Evolutionary conservation across 2,888 invertebrate species (phyloP), one percentile per base, ranked within the genome.

Genomic region (Athalia circularis): DNA sequence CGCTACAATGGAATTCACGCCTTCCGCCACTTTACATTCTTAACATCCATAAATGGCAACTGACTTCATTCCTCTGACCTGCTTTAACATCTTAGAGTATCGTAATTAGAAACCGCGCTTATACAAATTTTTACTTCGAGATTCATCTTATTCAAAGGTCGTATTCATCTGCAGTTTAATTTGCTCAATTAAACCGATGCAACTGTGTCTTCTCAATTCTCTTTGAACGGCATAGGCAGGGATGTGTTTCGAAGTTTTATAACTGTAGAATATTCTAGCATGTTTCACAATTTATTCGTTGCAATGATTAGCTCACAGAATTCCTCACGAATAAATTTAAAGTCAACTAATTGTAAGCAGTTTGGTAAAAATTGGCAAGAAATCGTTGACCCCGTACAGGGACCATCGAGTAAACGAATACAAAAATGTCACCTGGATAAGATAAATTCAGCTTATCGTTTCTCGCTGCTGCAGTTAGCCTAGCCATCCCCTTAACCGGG

Each of bases 401-500:
- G 29, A 62, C 15, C 11, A 64, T 62, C 64, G 59, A 62, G 50
- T 64, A 47, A 75, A 75, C 62, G 62, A 75, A 75, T 75, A 75
- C 75, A 62, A 75, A 70, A 76, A 72, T 72, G 70, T 29, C 57
- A 82, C 72, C 78, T 67, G 81, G 79, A 80, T 81, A 81, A 83
- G 80, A 81, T 82, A 83, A 81, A 77, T 77, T 52, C 79, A 65
- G 80, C 81, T 75, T 75, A 75, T 75, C 75, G 62, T 29, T 29
- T 29, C 29, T 29, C 29, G 29, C 29, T 52, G 52, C 43, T 62
- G 75, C 52, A 62, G 75, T 64, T 75, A 15, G 57, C 13, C 7
- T 8, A n/a, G 9, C 48, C 62, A 15, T 7, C 61, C 13, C 29
- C 1, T 2, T 65, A 45, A 72, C 57, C 67, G 52, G 68, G 54